Conservation (phyloP, 2,888 invertebrate genomes). For the Sarcophaga caerulescens region DNA sequence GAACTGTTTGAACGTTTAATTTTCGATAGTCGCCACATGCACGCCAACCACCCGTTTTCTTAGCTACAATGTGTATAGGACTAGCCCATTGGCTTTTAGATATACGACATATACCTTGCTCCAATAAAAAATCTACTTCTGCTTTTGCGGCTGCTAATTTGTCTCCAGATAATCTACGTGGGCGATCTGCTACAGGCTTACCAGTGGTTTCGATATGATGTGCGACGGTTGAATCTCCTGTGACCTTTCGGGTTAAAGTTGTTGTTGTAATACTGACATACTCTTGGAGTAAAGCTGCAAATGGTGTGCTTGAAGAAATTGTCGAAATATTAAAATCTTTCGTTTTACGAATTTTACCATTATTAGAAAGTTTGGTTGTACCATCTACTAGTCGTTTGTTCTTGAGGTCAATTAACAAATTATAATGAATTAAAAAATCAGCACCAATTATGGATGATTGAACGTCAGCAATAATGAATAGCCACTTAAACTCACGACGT, state of each 20-base stretch:
- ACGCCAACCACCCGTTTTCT: too few species aligned
- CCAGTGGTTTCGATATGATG: conserved; percentile 51
- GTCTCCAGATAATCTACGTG: conserved; percentile 36
- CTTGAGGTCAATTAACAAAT: conserved; percentile 62
- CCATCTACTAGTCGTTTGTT: conserved; percentile 41
- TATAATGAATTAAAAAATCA: conserved; percentile 55
- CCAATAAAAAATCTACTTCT: conserved; percentile 40
- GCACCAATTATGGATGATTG: conserved; percentile 65
- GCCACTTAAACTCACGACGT: conserved; percentile 62
- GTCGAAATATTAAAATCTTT: conserved; percentile 42
- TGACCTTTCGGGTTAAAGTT: too few species aligned
- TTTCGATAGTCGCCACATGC: conserved; percentile 38
- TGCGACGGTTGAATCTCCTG: not conserved
- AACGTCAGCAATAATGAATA: conserved; percentile 65
- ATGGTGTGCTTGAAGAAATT: too few species aligned
- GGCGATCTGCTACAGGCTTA: conserved; percentile 43
- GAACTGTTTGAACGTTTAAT: conserved; percentile 26
- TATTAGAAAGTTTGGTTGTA: conserved; percentile 33
- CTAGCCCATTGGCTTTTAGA: conserved; percentile 56
- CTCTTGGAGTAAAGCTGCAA: too few species aligned
- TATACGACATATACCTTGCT: conserved; percentile 29
- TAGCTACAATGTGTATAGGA: too few species aligned
- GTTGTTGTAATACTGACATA: too few species aligned
- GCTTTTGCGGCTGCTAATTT: conserved; percentile 41
- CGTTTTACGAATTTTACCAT: conserved; percentile 21